Evolutionary conservation across 2,888 invertebrate species (phyloP).

Genomic region (Tortrix viridana): DNA sequence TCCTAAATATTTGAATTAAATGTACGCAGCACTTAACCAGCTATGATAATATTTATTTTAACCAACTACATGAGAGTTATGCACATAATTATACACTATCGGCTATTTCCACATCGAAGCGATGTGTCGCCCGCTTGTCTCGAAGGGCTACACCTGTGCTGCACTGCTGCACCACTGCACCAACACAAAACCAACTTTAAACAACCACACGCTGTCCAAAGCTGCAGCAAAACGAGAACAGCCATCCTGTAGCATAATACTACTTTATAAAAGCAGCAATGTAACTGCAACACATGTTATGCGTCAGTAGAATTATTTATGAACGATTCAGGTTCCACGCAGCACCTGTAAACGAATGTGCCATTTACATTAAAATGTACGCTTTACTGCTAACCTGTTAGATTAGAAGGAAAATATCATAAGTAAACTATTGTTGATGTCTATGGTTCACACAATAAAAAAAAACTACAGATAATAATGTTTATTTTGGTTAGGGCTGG

Average conservation of each 20-base stretch:
- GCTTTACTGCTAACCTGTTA: slow-evolving; percentile 74
- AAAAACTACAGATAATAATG: too few relatives aligned
- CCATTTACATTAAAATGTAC: slow-evolving; percentile 81
- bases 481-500: too few relatives aligned
- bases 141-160: slow-evolving; percentile 68
- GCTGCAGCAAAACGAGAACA: slow-evolving; percentile 6
- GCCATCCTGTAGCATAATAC: background rate
- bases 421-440: slow-evolving; percentile 49
- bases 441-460: slow-evolving; percentile 23
- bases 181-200: slow-evolving; percentile 21
- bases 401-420: slow-evolving; percentile 75
- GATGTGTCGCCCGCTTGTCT: slow-evolving; percentile 76
- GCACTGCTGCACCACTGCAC: slow-evolving; percentile 55
- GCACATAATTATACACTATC: slow-evolving; percentile 44
- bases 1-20: too few relatives aligned
- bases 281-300: slow-evolving; percentile 54
- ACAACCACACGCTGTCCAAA: slow-evolving; percentile 42
- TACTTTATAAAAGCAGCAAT: slow-evolving; percentile 51
- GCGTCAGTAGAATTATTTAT: slow-evolving; percentile 52
- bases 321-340: slow-evolving; percentile 68
- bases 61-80: slow-evolving; percentile 25
- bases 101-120: slow-evolving; percentile 63
- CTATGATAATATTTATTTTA: slow-evolving; percentile 16
- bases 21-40: background rate
- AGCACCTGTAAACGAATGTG: slow-evolving; percentile 79